Evolutionary conservation across 2,797 vertebrate genomes (phyloP).

Genomic region (Bradypodion ventrale): DNA sequence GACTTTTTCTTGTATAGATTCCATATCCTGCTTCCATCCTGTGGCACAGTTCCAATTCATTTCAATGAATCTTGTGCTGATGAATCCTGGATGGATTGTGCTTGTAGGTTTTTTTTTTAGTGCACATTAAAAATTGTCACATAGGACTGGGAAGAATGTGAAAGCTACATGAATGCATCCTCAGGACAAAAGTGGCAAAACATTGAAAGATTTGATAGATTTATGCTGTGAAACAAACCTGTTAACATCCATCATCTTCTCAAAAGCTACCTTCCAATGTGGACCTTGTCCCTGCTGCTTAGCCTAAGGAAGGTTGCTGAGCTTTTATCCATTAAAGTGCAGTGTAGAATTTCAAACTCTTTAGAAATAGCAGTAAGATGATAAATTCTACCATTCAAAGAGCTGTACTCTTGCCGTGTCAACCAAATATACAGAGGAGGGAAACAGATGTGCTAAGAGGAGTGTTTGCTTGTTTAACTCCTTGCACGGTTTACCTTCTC

Average conservation of each 20-base stretch:
- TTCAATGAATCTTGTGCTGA: conserved; percentile 18
- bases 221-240: conserved; percentile 66
- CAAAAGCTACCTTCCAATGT: conserved; percentile 44
- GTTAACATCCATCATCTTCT: conserved; percentile 32
- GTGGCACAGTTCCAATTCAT: background rate
- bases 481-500: conserved; percentile 64
- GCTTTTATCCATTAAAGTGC: conserved; percentile 29
- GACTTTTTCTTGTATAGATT: background rate
- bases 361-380: conserved; percentile 35
- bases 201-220: conserved; percentile 57
- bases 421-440: conserved; percentile 44
- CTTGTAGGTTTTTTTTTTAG: background rate
- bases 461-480: conserved; percentile 67
- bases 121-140: conserved; percentile 19
- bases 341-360: conserved; percentile 33
- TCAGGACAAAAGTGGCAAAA: conserved; percentile 61
- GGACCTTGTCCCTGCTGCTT: conserved; percentile 59
- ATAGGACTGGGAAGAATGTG: conserved; percentile 38
- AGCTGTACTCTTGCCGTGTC: conserved; percentile 43
- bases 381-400: conserved; percentile 40
- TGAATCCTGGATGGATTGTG: conserved; percentile 40
- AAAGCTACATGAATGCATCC: conserved; percentile 63
- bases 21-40: background rate
- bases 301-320: conserved; percentile 51
- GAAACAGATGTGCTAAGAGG: conserved; percentile 51